These are phyloP conservation scores for Drosophila pruinosa DNA, from an alignment of 1,140 invertebrate species.

Conservation along the genomic window DNA sequence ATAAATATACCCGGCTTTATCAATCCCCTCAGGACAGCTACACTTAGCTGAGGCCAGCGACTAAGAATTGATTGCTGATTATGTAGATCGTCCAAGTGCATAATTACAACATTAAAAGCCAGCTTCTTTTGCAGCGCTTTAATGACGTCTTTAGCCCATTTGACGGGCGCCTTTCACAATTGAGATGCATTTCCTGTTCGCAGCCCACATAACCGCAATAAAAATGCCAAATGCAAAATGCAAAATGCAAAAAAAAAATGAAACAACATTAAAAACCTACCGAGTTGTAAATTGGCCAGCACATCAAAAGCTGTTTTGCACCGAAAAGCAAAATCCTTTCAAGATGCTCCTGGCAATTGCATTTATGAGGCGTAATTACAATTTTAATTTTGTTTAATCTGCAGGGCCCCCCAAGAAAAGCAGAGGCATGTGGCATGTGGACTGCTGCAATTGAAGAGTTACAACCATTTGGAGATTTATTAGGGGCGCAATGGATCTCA, in stretches of 20 bases:
- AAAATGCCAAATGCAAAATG: too few relatives aligned
- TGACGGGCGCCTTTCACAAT: slow-evolving; percentile 20
- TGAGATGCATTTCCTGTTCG: slow-evolving; percentile 40
- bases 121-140: background rate
- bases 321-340: slow-evolving; percentile 59
- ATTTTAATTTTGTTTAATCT: slow-evolving; percentile 73
- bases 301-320: slow-evolving; percentile 63
- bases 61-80: background rate
- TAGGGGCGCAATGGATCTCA: slow-evolving; percentile 9
- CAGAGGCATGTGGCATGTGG: background rate
- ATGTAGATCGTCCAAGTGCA: background rate
- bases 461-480: background rate
- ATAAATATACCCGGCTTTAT: too few relatives aligned
- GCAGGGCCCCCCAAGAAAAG: slow-evolving; percentile 5
- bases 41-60: background rate
- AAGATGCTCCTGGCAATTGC: slow-evolving; percentile 56
- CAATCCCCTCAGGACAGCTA: too few relatives aligned
- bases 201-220: slow-evolving; percentile 41
- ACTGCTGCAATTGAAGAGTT: slow-evolving; percentile 11
- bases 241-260: too few relatives aligned
- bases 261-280: slow-evolving; percentile 24
- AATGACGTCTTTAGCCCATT: background rate
- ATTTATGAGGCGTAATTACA: slow-evolving; percentile 63
- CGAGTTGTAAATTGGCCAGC: slow-evolving; percentile 58
- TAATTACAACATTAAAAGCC: background rate